Evolutionary conservation across 2,888 invertebrate species (phyloP), one percentile per base, ranked within the genome.

Genomic region (Leptinotarsa juncta): DNA sequence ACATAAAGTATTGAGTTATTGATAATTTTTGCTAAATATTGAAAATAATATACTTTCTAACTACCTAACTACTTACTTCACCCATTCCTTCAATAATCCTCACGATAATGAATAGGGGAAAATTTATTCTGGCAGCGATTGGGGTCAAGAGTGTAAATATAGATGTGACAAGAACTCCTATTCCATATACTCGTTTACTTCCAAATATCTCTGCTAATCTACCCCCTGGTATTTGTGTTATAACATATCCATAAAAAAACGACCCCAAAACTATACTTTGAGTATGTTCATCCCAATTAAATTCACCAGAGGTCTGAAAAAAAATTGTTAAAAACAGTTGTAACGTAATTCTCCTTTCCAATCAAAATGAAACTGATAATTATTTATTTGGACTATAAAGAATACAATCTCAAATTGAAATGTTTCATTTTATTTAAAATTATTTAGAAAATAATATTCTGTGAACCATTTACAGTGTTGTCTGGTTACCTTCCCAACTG

Each of bases 111-210:
- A 97, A 93, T 71, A 94, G 90, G 77, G 92, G 90, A 78, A 91
- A 91, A 82, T 91, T 90, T 0, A 90, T 89, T 77, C 90, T 89
- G 0, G 97, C 97, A 0, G 96, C 95, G 74, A 95, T 89, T 0
- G 97, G 97, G 75, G 95, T 96, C 18, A 96, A 87, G 23, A 97
- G 89, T 0, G 97, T 96, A 80, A 96, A 93, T 71, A 97, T 85
- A 7, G 96, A 94, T 4, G 96, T 95, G 65, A 96, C 88, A 66
- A 96, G 89, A 1, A 96, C 93, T 5, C 96, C 96, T 50, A 95
- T 86, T 18, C 96, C 96, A 84, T 94, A 96, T 3, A 97, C 92
- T 77, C 93, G 89, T 88, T 96, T 97, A n/a, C 96, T 97, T 51
- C 98, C 97, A 85, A 93, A 91, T 80, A 93, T 89, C 88, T 96